Conservation (phyloP, 2,888 invertebrate genomes). For the Tachina lurida region DNA sequence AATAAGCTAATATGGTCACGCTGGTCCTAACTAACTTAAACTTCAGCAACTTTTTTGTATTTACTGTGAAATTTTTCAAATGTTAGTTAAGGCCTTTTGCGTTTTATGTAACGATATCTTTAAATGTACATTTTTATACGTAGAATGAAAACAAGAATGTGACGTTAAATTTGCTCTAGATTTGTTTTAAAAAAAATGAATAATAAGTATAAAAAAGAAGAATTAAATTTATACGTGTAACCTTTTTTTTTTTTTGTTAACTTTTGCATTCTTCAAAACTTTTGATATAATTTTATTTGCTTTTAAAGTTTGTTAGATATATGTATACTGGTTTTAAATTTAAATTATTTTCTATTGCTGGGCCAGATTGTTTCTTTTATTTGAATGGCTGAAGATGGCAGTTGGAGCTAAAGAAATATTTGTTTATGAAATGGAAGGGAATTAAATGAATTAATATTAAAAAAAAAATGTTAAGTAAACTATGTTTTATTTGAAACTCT, state of each 20-base stretch:
- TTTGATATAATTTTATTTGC: background rate
- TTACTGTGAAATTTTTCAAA: too few relatives aligned
- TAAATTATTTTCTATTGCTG: background rate
- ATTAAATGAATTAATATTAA: too few relatives aligned
- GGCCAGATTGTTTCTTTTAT: background rate
- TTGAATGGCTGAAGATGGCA: conserved; percentile 26
- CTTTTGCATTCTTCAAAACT: conserved; percentile 43
- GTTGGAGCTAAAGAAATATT: conserved; percentile 1
- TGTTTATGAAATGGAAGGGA: background rate
- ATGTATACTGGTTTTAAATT: conserved; percentile 5
- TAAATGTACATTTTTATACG: background rate
- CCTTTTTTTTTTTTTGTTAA: conserved; percentile 43
- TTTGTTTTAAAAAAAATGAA: conserved; percentile 19
- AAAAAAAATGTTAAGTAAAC: too few relatives aligned
- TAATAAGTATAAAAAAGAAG: background rate
- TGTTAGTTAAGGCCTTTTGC: too few relatives aligned
- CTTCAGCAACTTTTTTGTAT: too few relatives aligned
- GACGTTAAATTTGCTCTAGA: conserved; percentile 69
- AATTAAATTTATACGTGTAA: conserved; percentile 46
- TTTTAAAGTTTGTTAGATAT: background rate
- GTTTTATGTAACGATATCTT: too few relatives aligned
- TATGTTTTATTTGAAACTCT: too few relatives aligned
- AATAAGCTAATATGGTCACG: too few relatives aligned
- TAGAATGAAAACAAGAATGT: conserved; percentile 65
- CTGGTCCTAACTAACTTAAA: too few relatives aligned